Evolutionary conservation across 2,888 invertebrate genomes (phyloP).

Genomic region (Gnatocerus cornutus): DNA sequence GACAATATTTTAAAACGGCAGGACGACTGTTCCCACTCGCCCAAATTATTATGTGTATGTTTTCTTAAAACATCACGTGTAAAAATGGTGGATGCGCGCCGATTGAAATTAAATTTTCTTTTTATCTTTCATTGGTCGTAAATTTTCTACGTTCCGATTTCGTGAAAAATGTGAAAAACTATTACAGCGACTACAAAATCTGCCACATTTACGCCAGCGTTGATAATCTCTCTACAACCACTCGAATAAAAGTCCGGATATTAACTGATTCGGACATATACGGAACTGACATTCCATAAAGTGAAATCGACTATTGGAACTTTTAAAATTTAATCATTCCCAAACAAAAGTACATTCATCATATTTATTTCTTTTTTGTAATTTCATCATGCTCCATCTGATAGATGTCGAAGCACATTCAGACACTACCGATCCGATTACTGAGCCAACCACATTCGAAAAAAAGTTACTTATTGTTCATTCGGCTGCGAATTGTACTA

Average conservation of each 20-base stretch:
- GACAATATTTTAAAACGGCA: background rate
- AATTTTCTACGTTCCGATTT: background rate
- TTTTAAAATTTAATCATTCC: slow-evolving; percentile 42
- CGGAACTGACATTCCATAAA: slow-evolving; percentile 24
- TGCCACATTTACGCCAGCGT: slow-evolving; percentile 1
- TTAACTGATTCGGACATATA: slow-evolving; percentile 39
- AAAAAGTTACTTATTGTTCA: slow-evolving; percentile 22
- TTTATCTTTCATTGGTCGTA: too few relatives aligned
- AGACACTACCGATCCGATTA: slow-evolving; percentile 31
- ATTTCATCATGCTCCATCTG: slow-evolving; percentile 12
- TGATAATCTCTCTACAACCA: slow-evolving; percentile 11
- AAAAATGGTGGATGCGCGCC: too few relatives aligned
- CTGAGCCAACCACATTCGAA: slow-evolving; percentile 29
- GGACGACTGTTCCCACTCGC: too few relatives aligned
- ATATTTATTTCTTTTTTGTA: slow-evolving; percentile 27
- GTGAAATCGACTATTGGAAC: slow-evolving; percentile 27
- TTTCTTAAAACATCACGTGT: too few relatives aligned
- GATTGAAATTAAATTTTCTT: too few relatives aligned
- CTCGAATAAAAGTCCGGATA: slow-evolving; percentile 44
- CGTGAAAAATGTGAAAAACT: background rate
- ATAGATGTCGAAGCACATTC: slow-evolving; percentile 1
- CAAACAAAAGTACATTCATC: slow-evolving; percentile 29
- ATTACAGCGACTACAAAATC: background rate
- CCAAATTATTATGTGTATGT: too few relatives aligned
- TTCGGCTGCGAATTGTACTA: background rate